Base-by-base conservation (phyloP, 1,140 invertebrate genomes). In the Callitettix versicolor region DNA sequence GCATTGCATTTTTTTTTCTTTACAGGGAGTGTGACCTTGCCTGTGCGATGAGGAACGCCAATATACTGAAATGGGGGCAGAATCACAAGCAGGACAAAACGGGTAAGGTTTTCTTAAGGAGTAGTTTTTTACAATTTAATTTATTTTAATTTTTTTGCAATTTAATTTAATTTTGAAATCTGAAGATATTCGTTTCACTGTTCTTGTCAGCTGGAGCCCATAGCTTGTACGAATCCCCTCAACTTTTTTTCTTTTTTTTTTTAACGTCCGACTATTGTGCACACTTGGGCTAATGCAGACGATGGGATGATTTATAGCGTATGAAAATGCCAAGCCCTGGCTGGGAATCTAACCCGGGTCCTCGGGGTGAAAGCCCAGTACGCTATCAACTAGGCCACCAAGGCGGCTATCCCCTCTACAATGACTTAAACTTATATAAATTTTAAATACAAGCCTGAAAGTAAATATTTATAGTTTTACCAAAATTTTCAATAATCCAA, bases 31-130 rank as follows among this genome's bases (percentile, higher is more conserved):
- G 15, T 36, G 36, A 34, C 22, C 26, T 30, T 36, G 48, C 38
- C 53, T 34, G 11, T 18, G 38, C 12, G n/a, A 77, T 79, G 73
- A 77, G 75, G 61, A 79, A 78, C 69, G 76, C 76, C 36, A 76
- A 74, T 58, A 59, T 79, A 22, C 64, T 79, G 40, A 76, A 77
- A 64, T 79, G 77, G 77, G 71, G 76, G 38, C 75, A 78, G 42
- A 77, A 78, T 36, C 76, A 77, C 54, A 75, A 73, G 61, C 73
- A 74, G 65, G 68, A 71, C 47, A 63, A 63, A 58, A n/a, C 53
- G 20, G 42, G 53, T 55, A 47, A 17, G 42, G 36, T 40, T 40
- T 5, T 40, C 17, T 3, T n/a, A n/a, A n/a, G n/a, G n/a, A n/a
- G n/a, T 26, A n/a, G 9, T 33, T 15, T 7, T 30, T 3, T 47